These are phyloP conservation scores for Diplazon laetatorius DNA, from an alignment of 2,888 invertebrate genomes.

Conservation along the genomic window DNA sequence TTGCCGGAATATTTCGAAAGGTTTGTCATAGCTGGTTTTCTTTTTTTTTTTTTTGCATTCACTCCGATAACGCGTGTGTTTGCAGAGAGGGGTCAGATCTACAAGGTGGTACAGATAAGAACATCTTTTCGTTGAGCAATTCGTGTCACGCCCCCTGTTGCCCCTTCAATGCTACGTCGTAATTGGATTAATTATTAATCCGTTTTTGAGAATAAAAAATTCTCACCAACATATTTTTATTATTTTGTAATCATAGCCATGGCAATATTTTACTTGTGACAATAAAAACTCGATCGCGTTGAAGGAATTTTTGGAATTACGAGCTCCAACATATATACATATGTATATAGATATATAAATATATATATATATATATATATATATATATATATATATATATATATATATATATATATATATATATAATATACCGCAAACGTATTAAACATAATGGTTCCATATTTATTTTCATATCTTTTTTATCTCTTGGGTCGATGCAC, in stretches of 20 bases:
- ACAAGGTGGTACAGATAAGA: conserved; percentile 42
- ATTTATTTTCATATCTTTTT: conserved; percentile 28
- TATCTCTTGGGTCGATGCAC: conserved; percentile 57
- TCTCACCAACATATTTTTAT: neutral
- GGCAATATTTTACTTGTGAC: neutral
- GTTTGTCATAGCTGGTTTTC: conserved; percentile 34
- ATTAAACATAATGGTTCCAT: too few relatives aligned
- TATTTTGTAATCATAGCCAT: neutral
- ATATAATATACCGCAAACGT: too few relatives aligned
- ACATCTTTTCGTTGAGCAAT: conserved; percentile 26
- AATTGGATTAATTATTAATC: conserved; percentile 26
- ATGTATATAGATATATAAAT: conserved; percentile 23
- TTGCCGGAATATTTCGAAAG: conserved; percentile 33
- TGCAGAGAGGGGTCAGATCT: conserved; percentile 48
- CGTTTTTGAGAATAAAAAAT: neutral
- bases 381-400: too few relatives aligned
- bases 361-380: too few relatives aligned
- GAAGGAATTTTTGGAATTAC: conserved; percentile 17
- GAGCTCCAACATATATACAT: too few relatives aligned
- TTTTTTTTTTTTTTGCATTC: neutral
- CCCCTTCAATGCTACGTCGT: conserved; percentile 15
- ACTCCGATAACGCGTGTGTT: conserved; percentile 48
- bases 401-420: too few relatives aligned
- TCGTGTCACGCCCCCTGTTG: conserved; percentile 5
- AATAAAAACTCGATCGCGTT: neutral